Conservation (phyloP, 2,797 vertebrate species). For the Hapalemur alaotrensis region DNA sequence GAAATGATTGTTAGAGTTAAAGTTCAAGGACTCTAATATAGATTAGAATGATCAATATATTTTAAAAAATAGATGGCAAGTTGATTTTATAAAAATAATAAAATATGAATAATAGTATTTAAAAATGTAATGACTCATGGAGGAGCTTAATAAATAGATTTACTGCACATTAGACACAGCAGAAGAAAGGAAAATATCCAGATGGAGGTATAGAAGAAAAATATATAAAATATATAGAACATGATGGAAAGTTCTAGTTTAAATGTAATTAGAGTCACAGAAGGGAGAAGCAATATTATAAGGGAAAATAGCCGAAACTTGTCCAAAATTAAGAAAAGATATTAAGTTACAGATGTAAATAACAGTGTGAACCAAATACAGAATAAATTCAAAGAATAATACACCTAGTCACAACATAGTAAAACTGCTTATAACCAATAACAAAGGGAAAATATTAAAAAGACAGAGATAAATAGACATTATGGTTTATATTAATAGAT, state of each 20-base stretch:
- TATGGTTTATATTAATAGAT: neutral
- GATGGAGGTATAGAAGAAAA: neutral
- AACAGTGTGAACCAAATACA: neutral
- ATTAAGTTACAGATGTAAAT: neutral
- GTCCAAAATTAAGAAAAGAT: neutral
- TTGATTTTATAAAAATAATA: neutral
- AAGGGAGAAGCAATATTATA: neutral
- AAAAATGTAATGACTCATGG: neutral
- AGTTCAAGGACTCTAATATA: neutral
- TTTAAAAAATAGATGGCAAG: neutral
- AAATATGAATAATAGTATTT: neutral
- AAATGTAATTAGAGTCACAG: neutral
- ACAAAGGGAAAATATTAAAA: neutral
- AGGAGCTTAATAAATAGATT: neutral
- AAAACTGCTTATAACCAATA: neutral
- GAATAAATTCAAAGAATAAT: neutral
- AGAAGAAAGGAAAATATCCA: neutral
- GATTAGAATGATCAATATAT: neutral
- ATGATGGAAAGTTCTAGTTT: neutral
- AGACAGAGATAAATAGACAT: neutral
- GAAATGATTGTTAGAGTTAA: neutral
- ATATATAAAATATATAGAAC: neutral
- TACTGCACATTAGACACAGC: neutral
- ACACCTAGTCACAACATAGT: neutral
- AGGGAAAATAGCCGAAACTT: neutral